Percentiles rank a stretch among this genome's conserved stretches.
Conservation (phyloP, 2,888 invertebrate species). For the Phoronis australis region DNA sequence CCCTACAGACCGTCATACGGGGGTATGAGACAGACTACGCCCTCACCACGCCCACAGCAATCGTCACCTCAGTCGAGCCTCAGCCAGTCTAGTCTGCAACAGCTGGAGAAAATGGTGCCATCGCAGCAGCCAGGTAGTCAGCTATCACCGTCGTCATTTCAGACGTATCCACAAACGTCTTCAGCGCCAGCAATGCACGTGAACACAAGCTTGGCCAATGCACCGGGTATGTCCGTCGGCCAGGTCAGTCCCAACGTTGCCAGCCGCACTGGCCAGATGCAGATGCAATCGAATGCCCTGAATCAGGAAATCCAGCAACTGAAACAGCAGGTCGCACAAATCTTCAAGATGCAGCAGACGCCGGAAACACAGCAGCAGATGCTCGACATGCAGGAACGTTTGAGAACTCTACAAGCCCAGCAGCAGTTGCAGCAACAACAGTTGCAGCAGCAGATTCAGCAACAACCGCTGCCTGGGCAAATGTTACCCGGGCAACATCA, state of each 20-base stretch:
- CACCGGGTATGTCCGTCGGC: slow-evolving; percentile 12
- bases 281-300: slow-evolving; percentile 8
- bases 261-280: slow-evolving; percentile 3
- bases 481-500: slow-evolving; percentile 11
- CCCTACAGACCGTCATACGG: slow-evolving; percentile 8
- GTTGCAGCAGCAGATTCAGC: slow-evolving; percentile 24
- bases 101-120: slow-evolving; percentile 9
- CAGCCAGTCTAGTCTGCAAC: slow-evolving; percentile 8
- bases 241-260: slow-evolving; percentile 22
- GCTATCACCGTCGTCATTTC: slow-evolving; percentile 1
- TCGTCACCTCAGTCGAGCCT: slow-evolving; percentile 13
- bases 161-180: neutral
- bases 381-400: slow-evolving; percentile 41
- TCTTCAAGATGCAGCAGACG: slow-evolving; percentile 39
- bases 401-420: slow-evolving; percentile 35
- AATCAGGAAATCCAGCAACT: slow-evolving; percentile 32
- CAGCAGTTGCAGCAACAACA: slow-evolving; percentile 27
- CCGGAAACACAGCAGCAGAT: slow-evolving; percentile 44
- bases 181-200: slow-evolving; percentile 1
- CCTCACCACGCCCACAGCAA: neutral
- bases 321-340: slow-evolving; percentile 41
- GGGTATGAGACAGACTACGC: slow-evolving; percentile 7
- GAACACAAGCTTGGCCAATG: slow-evolving; percentile 3
- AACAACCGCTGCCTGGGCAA: slow-evolving; percentile 7
- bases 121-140: neutral